Evolutionary conservation across 2,113 vertebrate species (phyloP).

Genomic region (Tragelaphus strepsiceros): DNA sequence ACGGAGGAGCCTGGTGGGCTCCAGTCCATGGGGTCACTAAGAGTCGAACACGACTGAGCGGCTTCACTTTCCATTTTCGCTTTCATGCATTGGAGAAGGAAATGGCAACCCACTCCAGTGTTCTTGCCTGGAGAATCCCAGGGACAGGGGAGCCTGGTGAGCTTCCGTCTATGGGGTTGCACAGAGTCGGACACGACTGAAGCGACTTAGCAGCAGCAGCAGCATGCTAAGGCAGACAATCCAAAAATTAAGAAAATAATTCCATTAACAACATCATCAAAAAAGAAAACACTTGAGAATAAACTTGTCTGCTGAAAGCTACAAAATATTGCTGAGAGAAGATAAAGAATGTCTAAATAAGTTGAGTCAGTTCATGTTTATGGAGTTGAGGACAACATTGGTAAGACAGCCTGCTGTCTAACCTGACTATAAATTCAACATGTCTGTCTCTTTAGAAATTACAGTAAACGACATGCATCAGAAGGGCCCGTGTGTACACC

Average conservation of each 20-base stretch:
- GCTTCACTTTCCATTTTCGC: too few species aligned
- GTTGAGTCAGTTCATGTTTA: background rate
- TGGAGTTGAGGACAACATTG: background rate
- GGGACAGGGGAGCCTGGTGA: too few species aligned
- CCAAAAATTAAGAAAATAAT: background rate
- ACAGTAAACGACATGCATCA: background rate
- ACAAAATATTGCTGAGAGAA: background rate
- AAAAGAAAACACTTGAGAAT: background rate
- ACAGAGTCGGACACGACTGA: too few species aligned
- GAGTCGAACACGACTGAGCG: too few species aligned
- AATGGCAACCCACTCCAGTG: too few species aligned
- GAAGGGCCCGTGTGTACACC: background rate
- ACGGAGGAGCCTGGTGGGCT: too few species aligned
- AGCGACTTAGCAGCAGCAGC: too few species aligned
- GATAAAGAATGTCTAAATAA: background rate
- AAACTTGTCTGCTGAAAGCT: background rate
- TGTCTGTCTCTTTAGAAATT: background rate
- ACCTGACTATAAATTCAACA: background rate
- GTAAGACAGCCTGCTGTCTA: background rate
- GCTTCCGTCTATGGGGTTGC: too few species aligned
- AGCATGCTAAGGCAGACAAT: background rate
- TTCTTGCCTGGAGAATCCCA: too few species aligned
- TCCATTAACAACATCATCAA: background rate
- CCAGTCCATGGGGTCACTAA: too few species aligned
- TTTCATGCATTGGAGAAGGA: too few species aligned